A percentile compares a stretch with the other conserved stretches of the same genome.
Conservation (phyloP, 1,140 invertebrate genomes). For the Lanistes nyassanus region DNA sequence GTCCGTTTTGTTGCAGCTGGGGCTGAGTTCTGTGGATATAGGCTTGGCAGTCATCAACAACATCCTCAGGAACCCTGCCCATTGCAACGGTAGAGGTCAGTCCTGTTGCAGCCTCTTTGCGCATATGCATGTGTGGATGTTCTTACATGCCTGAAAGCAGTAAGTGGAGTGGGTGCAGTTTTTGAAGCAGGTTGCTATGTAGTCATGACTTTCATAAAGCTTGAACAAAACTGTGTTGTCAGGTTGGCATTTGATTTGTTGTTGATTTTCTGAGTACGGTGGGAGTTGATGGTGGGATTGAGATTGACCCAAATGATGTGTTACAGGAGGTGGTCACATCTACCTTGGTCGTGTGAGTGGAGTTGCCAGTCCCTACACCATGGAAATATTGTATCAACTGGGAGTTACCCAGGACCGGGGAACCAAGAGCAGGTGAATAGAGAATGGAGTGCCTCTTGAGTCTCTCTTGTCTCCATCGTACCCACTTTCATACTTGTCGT, state of each 20-base stretch:
- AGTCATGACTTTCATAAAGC: too few relatives aligned
- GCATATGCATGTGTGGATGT: too few relatives aligned
- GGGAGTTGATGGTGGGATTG: neutral
- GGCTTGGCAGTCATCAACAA: slow-evolving; percentile 65
- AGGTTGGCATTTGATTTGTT: too few relatives aligned
- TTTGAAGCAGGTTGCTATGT: too few relatives aligned
- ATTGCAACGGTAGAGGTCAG: slow-evolving; percentile 36
- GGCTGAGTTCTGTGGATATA: slow-evolving; percentile 62
- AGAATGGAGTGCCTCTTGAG: neutral
- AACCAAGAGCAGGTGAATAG: slow-evolving; percentile 50
- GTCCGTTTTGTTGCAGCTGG: slow-evolving; percentile 65
- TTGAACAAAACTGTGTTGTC: too few relatives aligned
- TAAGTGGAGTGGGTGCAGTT: too few relatives aligned
- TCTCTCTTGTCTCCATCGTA: too few relatives aligned
- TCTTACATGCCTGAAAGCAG: too few relatives aligned
- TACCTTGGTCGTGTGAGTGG: slow-evolving; percentile 59
- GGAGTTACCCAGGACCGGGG: slow-evolving; percentile 71
- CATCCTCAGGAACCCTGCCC: slow-evolving; percentile 55
- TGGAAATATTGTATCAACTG: slow-evolving; percentile 82
- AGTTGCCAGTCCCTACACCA: slow-evolving; percentile 75
- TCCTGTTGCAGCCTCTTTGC: neutral
- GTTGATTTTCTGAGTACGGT: slow-evolving; percentile 9
- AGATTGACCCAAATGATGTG: neutral
- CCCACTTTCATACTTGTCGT: too few relatives aligned
- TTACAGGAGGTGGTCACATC: slow-evolving; percentile 21